Evolutionary conservation across 2,888 invertebrate genomes (phyloP).

Genomic region (Cecidostiba fungosa): DNA sequence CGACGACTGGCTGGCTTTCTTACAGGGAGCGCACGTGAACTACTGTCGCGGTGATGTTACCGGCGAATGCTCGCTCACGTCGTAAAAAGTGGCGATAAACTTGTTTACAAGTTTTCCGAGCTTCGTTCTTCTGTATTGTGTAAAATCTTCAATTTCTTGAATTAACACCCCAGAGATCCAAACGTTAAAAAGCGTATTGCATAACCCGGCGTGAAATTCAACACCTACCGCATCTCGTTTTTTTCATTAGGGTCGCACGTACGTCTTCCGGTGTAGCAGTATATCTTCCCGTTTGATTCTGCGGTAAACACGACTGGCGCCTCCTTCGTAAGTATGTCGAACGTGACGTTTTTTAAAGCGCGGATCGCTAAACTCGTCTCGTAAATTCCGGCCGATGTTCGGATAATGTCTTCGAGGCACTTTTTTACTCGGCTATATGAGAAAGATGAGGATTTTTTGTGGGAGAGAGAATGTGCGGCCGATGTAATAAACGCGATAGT

Average conservation of each 20-base stretch:
- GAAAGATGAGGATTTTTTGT: neutral
- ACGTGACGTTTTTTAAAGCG: conserved; percentile 25
- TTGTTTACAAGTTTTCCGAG: neutral
- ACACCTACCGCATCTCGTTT: neutral
- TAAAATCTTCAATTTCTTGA: neutral
- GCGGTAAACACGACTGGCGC: neutral
- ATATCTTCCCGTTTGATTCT: conserved; percentile 5
- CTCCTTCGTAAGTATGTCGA: conserved; percentile 13
- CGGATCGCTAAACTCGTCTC: conserved; percentile 17
- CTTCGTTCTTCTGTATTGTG: neutral
- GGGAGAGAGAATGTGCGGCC: neutral
- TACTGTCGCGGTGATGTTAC: neutral
- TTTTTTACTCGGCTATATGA: neutral
- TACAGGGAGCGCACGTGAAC: neutral
- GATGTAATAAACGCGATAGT: conserved; percentile 23
- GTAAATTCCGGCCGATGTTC: conserved; percentile 28
- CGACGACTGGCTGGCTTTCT: conserved; percentile 1
- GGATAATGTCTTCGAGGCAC: conserved; percentile 25
- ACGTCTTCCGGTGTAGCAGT: neutral
- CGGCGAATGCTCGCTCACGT: neutral
- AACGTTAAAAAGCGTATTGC: neutral
- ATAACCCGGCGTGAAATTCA: neutral
- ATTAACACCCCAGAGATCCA: no score
- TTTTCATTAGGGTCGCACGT: conserved; percentile 24
- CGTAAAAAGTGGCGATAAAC: conserved; percentile 7